Evolutionary conservation across 2,888 invertebrate genomes (phyloP).

Genomic region (Portevinia maculata): DNA sequence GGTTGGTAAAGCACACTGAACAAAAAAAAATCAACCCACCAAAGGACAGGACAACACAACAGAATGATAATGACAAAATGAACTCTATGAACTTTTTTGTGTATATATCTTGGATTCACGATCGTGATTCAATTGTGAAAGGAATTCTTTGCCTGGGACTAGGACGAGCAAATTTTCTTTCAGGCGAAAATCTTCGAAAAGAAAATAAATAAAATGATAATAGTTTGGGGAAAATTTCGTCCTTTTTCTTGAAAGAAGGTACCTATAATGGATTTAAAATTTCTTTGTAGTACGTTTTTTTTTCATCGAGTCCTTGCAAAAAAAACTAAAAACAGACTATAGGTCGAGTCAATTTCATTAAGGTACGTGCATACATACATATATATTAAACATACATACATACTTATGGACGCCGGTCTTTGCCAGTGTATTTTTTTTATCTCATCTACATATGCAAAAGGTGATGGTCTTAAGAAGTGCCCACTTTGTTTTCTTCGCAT

Average conservation of each 20-base stretch:
- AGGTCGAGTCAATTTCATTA: conserved; percentile 5
- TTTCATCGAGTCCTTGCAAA: conserved; percentile 40
- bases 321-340: conserved; percentile 45
- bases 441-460: conserved; percentile 51
- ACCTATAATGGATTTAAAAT: conserved; percentile 55
- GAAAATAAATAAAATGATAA: conserved; percentile 43
- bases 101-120: too few relatives aligned
- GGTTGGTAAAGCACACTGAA: conserved; percentile 56
- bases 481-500: conserved; percentile 4
- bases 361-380: too few relatives aligned
- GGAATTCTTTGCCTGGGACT: not conserved
- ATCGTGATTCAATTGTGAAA: too few relatives aligned
- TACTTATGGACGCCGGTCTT: conserved; percentile 20
- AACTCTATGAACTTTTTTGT: conserved; percentile 66
- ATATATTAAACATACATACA: too few relatives aligned
- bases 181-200: conserved; percentile 17
- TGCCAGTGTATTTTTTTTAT: conserved; percentile 56
- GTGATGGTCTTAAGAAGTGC: conserved; percentile 34
- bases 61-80: conserved; percentile 60
- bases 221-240: conserved; percentile 51
- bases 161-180: conserved; percentile 14
- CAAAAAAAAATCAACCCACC: conserved; percentile 52
- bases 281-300: conserved; percentile 18
- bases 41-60: conserved; percentile 56
- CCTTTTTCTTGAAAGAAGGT: conserved; percentile 24